Conservation (phyloP, 1,140 invertebrate species). For the Theocolax elegans region DNA sequence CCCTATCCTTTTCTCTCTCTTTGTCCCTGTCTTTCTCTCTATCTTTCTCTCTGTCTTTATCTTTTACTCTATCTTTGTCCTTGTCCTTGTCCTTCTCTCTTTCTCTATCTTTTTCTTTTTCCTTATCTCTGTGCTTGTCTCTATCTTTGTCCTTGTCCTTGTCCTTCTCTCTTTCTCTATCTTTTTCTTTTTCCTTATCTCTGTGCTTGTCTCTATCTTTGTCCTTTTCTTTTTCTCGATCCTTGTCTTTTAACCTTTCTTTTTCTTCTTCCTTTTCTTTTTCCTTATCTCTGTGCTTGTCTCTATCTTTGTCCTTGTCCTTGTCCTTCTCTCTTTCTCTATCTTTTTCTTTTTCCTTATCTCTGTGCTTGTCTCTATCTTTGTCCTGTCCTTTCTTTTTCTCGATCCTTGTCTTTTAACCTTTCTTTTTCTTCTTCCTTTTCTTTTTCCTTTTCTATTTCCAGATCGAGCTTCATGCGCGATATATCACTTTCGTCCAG, state of each 20-base stretch:
- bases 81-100: no score
- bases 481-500: constrained; percentile 48
- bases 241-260: constrained; percentile 13
- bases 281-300: constrained; percentile 12
- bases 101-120: no score
- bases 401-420: constrained; percentile 14
- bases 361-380: constrained; percentile 25
- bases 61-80: no score
- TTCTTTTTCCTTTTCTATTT: constrained; percentile 27
- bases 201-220: constrained; percentile 17
- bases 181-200: constrained; percentile 18
- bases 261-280: constrained; percentile 8
- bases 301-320: constrained; percentile 17
- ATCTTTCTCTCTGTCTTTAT: no score
- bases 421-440: constrained; percentile 38
- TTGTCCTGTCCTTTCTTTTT: constrained; percentile 34
- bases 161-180: constrained; percentile 17
- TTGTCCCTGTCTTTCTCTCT: no score
- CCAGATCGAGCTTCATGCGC: background rate
- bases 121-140: constrained; percentile 14
- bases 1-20: no score
- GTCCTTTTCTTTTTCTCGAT: constrained; percentile 20
- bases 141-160: constrained; percentile 38
- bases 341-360: constrained; percentile 30
- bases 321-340: constrained; percentile 34